Evolutionary conservation across 2,888 invertebrate species (phyloP), one percentile per base, ranked within the genome.

Genomic region (Orthosia gothica): DNA sequence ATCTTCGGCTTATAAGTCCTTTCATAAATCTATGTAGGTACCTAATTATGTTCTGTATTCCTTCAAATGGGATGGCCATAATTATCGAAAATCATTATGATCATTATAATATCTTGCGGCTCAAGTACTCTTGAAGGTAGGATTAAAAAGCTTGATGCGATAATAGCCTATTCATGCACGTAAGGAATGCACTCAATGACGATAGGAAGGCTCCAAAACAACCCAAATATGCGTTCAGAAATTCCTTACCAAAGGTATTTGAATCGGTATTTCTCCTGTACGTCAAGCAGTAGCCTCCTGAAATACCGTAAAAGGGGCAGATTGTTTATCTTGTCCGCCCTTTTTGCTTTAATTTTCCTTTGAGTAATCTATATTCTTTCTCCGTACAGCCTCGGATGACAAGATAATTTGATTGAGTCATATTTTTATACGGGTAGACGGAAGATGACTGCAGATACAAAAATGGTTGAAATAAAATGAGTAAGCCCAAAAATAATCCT

Each of bases 361-460:
- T 57, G 12, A 15, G 1, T 26, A 23, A 47, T 63, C 55, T 54
- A 20, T 71, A 64, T 59, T 79, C 16, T 20, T n/a, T 50, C 7
- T 20, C 26, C 54, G 26, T 61, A 45, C 20, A 15, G 40, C 23
- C 15, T 65, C 13, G 50, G 40, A 54, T 70, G 58, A 18, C 79
- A 79, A 65, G n/a, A 61, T 72, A 64, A 79, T 50, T 79, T 65
- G 15, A 54, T 59, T 59, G 26, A 67, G 52, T 20, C 32, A 26
- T 70, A 58, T 78, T 62, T 70, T 62, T 70, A n/a, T 62, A 32
- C n/a, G 57, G 45, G 45, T 5, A 32, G 20, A 15, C 13, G 20
- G 47, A 68, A 63, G 47, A 52, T 78, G 61, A 26, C 26, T 20
- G 20, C 0, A 7, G 18, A 16, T 7, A 50, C 12, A 77, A 61